Percentiles rank a stretch among this genome's conserved stretches.
phyloP scores from a whole-genome alignment of 2,113 vertebrate genomes.

The Megatriorchis doriae region DNA sequence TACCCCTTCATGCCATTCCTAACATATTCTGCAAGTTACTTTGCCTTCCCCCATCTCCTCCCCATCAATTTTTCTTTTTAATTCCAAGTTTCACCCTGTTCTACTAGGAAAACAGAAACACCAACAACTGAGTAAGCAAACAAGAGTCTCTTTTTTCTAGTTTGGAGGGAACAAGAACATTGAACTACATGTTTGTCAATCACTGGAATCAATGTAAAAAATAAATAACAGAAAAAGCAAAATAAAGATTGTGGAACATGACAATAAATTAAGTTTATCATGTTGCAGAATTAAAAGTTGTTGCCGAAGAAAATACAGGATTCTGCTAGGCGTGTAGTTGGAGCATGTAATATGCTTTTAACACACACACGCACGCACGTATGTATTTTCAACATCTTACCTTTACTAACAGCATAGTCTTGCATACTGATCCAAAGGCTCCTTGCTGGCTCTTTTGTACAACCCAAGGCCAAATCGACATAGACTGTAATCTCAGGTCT shows the following conservation, averaged over 20 bases:
- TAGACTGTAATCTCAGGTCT: conserved; percentile 83
- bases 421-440: conserved; percentile 97
- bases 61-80: background rate
- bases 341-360: background rate
- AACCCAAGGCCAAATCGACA: conserved; percentile 90
- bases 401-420: conserved; percentile 96
- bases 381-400: conserved; percentile 55
- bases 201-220: background rate
- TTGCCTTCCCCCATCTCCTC: background rate
- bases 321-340: background rate
- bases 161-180: background rate
- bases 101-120: background rate
- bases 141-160: background rate
- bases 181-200: background rate
- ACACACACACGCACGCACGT: background rate
- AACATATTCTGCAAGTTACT: background rate
- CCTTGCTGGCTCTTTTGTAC: conserved; percentile 91
- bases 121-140: background rate
- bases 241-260: background rate
- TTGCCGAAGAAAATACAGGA: background rate
- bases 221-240: background rate
- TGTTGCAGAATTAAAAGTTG: background rate
- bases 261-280: background rate
- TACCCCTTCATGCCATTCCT: background rate
- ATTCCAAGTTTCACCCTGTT: background rate